Conservation (phyloP, 2,797 vertebrate species). For the Chelmon rostratus region DNA sequence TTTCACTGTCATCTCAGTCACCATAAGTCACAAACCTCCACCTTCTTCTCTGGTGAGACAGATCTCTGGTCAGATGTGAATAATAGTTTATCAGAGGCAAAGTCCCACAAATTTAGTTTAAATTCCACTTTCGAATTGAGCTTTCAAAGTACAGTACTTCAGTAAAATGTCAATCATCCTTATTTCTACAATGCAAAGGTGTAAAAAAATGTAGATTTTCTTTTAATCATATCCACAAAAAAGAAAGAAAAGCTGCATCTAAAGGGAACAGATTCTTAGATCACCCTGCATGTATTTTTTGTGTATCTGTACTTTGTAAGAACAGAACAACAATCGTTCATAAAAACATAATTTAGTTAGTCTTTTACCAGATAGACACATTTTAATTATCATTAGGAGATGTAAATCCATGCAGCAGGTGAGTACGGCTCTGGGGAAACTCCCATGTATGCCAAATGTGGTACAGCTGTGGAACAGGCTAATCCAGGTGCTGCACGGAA, state of each 20-base stretch:
- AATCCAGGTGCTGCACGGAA: background rate
- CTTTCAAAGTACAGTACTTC: background rate
- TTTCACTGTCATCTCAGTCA: background rate
- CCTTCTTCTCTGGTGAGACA: background rate
- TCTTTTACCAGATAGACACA: background rate
- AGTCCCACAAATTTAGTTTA: background rate
- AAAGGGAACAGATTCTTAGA: background rate
- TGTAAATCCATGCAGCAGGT: background rate
- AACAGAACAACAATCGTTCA: background rate
- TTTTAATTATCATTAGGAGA: background rate
- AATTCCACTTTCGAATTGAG: background rate
- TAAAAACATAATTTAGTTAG: background rate
- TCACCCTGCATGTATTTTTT: background rate
- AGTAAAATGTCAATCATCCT: background rate
- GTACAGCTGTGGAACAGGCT: conserved; percentile 7
- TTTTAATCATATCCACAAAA: background rate
- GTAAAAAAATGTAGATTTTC: background rate
- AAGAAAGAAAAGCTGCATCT: background rate
- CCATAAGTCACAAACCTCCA: conserved; percentile 1
- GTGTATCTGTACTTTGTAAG: background rate
- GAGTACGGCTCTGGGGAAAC: background rate
- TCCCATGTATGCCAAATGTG: background rate
- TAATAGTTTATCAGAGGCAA: background rate
- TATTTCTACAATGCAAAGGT: background rate
- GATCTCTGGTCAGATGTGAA: background rate